phyloP scores from a whole-genome alignment of 1,140 invertebrate genomes.

The Tetragonula clypearis region DNA sequence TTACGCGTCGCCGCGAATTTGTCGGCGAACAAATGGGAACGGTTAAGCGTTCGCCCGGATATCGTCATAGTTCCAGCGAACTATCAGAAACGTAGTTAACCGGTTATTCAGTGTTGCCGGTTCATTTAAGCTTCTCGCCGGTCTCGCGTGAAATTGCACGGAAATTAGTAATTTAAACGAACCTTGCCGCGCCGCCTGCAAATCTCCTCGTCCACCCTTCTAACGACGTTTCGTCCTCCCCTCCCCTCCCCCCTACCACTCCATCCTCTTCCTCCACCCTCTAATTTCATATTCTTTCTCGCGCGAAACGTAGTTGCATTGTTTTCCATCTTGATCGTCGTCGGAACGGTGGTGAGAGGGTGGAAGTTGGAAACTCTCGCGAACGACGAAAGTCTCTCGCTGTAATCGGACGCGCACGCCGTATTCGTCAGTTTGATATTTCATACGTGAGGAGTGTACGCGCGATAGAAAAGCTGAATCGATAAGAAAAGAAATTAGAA shows the following conservation, averaged over 20 bases:
- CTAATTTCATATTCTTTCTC: background rate
- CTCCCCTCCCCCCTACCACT: too few species aligned
- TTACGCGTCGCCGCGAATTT: constrained; percentile 49
- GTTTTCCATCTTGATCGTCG: background rate
- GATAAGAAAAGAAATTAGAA: too few species aligned
- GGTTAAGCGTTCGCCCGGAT: constrained; percentile 46
- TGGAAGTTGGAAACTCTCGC: background rate
- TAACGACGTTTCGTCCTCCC: background rate
- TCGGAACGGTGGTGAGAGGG: too few species aligned
- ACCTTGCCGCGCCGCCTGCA: background rate
- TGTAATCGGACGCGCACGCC: too few species aligned
- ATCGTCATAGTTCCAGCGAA: constrained; percentile 48
- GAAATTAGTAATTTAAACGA: constrained; percentile 17
- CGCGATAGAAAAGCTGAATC: too few species aligned
- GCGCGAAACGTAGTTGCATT: background rate
- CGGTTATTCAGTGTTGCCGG: constrained; percentile 36
- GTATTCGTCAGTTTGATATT: too few species aligned
- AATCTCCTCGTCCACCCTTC: background rate
- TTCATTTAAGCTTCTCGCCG: constrained; percentile 31
- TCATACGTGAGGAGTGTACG: too few species aligned
- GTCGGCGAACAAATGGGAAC: constrained; percentile 51
- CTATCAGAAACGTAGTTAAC: constrained; percentile 53
- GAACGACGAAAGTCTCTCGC: too few species aligned
- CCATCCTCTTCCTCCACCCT: too few species aligned
- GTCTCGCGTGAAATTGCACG: constrained; percentile 28